A percentile compares a stretch with the other conserved stretches of the same genome.
Conservation (phyloP, 2,113 vertebrate genomes). For the Paracanthobrama guichenoti region DNA sequence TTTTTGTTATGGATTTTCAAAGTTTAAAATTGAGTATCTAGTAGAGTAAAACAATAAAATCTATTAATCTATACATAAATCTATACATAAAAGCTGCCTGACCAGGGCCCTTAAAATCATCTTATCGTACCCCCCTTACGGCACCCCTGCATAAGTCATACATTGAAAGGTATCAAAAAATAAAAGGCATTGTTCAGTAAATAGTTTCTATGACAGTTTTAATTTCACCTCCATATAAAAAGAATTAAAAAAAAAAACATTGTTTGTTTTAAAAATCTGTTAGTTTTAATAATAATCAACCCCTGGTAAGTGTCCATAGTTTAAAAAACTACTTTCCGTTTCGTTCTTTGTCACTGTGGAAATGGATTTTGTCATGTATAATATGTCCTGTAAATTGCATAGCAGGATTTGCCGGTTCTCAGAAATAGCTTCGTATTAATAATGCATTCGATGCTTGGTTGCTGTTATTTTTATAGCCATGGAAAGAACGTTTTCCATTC, state of each 20-base stretch:
- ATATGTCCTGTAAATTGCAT: constrained; percentile 22
- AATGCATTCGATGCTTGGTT: constrained; percentile 34
- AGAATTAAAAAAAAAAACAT: background rate
- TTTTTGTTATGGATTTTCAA: background rate
- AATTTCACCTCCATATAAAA: background rate
- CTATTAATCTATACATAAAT: too few relatives aligned
- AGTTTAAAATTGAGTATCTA: background rate
- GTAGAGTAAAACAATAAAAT: background rate
- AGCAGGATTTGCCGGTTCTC: background rate
- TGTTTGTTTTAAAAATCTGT: background rate
- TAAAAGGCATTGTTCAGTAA: too few relatives aligned
- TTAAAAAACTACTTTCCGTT: background rate
- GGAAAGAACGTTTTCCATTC: constrained; percentile 23
- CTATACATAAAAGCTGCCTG: too few relatives aligned
- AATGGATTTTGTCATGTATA: constrained; percentile 9
- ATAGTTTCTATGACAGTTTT: background rate
- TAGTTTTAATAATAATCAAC: background rate
- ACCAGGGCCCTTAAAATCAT: too few relatives aligned
- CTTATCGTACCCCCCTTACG: too few relatives aligned
- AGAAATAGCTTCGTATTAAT: constrained; percentile 25
- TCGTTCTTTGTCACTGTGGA: background rate
- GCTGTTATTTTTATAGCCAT: constrained; percentile 36
- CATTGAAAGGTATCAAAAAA: too few relatives aligned
- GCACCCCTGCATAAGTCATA: too few relatives aligned
- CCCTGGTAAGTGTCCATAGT: background rate